A percentile compares a stretch with the other conserved stretches of the same genome.
phyloP scores from a whole-genome alignment of 2,888 invertebrate genomes.

The Trypoxylon attenuatum region DNA sequence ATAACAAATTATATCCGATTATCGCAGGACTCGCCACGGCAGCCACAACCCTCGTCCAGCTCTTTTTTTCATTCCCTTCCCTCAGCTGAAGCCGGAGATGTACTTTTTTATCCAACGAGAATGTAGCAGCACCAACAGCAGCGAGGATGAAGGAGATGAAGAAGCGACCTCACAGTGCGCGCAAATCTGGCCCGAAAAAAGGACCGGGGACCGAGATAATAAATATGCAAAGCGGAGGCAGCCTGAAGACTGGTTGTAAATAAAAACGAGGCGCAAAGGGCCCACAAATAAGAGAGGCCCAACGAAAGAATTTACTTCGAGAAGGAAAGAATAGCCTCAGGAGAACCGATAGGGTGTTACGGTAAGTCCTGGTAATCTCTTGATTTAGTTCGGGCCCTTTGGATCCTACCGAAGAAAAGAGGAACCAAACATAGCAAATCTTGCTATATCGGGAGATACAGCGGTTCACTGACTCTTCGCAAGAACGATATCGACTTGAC shows the following conservation, averaged over 20 bases:
- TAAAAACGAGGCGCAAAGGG: slow-evolving; percentile 47
- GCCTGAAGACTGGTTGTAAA: slow-evolving; percentile 46
- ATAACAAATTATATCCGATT: neutral
- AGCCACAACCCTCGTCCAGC: neutral
- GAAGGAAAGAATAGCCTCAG: neutral
- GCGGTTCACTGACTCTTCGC: slow-evolving; percentile 32
- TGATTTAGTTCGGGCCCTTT: slow-evolving; percentile 61
- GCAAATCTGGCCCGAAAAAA: slow-evolving; percentile 36
- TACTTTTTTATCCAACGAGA: neutral
- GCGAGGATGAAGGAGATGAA: slow-evolving; percentile 2
- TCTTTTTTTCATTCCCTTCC: neutral
- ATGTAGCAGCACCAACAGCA: neutral
- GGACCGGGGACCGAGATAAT: slow-evolving; percentile 45
- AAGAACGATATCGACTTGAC: slow-evolving; percentile 46
- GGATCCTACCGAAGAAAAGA: too few relatives aligned
- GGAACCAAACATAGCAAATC: too few relatives aligned
- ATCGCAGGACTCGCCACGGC: neutral
- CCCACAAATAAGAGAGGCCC: slow-evolving; percentile 4
- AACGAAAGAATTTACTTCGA: slow-evolving; percentile 4
- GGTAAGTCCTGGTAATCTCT: slow-evolving; percentile 56
- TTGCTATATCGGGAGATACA: slow-evolving; percentile 25
- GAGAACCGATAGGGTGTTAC: slow-evolving; percentile 25
- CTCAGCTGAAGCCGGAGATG: neutral
- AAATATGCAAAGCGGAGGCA: slow-evolving; percentile 59
- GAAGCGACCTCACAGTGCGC: slow-evolving; percentile 28